Conservation (phyloP, 2,888 invertebrate genomes). For the Zygogramma bicolorata region DNA sequence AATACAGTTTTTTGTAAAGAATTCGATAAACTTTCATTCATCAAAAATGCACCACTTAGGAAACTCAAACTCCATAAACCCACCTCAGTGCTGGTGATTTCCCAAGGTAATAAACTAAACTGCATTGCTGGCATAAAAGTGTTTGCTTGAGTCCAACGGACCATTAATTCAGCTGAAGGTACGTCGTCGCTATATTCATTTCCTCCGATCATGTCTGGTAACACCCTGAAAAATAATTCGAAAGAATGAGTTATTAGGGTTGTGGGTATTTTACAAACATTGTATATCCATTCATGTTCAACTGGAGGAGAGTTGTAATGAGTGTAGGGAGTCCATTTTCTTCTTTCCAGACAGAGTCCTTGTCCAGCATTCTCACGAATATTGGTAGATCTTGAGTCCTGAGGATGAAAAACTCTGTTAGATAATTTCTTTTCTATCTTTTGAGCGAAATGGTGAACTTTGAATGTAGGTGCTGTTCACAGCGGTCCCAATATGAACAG, state of each 20-base stretch:
- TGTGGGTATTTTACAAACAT: conserved; percentile 54
- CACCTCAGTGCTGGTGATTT: conserved; percentile 65
- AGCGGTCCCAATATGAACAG: no score
- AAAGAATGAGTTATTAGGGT: neutral
- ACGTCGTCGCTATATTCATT: conserved; percentile 60
- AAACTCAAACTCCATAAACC: neutral
- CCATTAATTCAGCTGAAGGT: conserved; percentile 74
- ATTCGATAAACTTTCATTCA: no score
- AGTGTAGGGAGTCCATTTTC: conserved; percentile 80
- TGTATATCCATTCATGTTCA: conserved; percentile 68
- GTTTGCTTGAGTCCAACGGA: conserved; percentile 84
- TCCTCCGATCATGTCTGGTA: conserved; percentile 86
- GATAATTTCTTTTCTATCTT: no score
- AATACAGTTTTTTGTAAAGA: no score
- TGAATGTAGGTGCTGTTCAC: no score
- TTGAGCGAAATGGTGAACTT: no score
- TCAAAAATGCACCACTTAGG: no score
- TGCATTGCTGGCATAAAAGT: conserved; percentile 84
- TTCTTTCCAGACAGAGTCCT: conserved; percentile 77
- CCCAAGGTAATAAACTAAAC: conserved; percentile 86
- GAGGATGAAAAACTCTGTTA: conserved; percentile 50
- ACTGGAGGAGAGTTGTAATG: conserved; percentile 78
- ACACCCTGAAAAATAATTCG: no score
- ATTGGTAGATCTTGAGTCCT: conserved; percentile 78
- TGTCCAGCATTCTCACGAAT: conserved; percentile 84